Conservation (phyloP, 2,888 invertebrate genomes). For the Leptinotarsa rubiginosa region DNA sequence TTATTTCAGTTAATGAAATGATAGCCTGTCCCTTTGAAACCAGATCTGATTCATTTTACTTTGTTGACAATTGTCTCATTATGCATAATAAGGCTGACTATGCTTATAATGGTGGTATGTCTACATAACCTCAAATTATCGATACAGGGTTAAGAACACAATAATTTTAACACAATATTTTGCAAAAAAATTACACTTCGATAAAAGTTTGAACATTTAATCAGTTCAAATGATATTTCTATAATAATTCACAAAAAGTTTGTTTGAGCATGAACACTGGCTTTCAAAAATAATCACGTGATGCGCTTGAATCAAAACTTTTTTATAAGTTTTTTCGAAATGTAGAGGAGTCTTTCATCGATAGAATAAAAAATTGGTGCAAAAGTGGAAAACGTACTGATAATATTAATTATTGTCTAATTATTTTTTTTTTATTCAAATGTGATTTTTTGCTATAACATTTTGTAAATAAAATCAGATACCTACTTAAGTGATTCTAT, state of each 20-base stretch:
- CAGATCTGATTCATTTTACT: slow-evolving; percentile 98
- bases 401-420: not conserved
- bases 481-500: not conserved
- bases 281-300: slow-evolving; percentile 42
- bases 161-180: slow-evolving; percentile 43
- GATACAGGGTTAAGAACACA: slow-evolving; percentile 44
- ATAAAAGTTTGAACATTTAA: not conserved
- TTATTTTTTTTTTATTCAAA: slow-evolving; percentile 1
- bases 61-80: slow-evolving; percentile 94
- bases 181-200: slow-evolving; percentile 39
- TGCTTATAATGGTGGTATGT: slow-evolving; percentile 88
- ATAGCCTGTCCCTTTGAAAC: slow-evolving; percentile 96
- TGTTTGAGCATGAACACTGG: slow-evolving; percentile 41
- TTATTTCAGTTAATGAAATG: slow-evolving; percentile 92
- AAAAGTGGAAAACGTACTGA: slow-evolving; percentile 26
- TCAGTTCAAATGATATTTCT: slow-evolving; percentile 29
- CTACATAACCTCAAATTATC: slow-evolving; percentile 43
- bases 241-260: slow-evolving; percentile 34
- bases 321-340: slow-evolving; percentile 31
- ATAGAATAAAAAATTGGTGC: slow-evolving; percentile 23
- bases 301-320: slow-evolving; percentile 39
- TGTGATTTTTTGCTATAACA: slow-evolving; percentile 4
- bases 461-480: slow-evolving; percentile 17
- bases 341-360: slow-evolving; percentile 33
- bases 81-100: slow-evolving; percentile 99